Conservation (phyloP, 2,113 vertebrate genomes). For the Neopipo cinnamomea region DNA sequence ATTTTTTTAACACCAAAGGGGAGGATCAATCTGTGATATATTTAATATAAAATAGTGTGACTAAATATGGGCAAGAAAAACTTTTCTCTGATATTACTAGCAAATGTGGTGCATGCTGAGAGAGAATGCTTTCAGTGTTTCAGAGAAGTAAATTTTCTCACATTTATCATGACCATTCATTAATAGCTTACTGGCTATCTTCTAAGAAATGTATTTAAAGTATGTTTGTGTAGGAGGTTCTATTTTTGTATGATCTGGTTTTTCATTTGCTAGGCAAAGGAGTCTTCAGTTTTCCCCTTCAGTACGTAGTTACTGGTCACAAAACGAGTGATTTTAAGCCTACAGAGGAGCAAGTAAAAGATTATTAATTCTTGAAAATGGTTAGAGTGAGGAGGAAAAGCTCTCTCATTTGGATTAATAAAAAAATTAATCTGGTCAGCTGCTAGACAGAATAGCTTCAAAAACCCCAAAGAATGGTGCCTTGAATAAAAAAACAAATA, state of each 20-base stretch:
- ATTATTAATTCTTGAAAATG: background rate
- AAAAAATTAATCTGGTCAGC: background rate
- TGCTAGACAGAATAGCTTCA: background rate
- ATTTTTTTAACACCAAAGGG: background rate
- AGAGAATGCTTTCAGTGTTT: background rate
- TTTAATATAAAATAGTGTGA: background rate
- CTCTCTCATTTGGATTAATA: background rate
- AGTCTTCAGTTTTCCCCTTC: background rate
- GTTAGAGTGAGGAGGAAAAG: background rate
- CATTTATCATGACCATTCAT: background rate
- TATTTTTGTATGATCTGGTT: background rate
- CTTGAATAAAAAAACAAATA: background rate
- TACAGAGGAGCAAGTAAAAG: background rate
- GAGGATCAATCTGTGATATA: background rate
- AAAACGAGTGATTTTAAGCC: background rate
- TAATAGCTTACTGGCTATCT: background rate
- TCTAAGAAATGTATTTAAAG: constrained; percentile 20
- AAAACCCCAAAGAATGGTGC: background rate
- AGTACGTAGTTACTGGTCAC: background rate
- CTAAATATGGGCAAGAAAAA: background rate
- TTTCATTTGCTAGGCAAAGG: background rate
- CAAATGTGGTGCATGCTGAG: background rate
- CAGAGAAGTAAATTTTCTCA: background rate
- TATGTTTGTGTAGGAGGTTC: constrained; percentile 33
- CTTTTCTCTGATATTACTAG: background rate